phyloP scores from a whole-genome alignment of 2,888 invertebrate species.

The Ischnus inquisitorius region DNA sequence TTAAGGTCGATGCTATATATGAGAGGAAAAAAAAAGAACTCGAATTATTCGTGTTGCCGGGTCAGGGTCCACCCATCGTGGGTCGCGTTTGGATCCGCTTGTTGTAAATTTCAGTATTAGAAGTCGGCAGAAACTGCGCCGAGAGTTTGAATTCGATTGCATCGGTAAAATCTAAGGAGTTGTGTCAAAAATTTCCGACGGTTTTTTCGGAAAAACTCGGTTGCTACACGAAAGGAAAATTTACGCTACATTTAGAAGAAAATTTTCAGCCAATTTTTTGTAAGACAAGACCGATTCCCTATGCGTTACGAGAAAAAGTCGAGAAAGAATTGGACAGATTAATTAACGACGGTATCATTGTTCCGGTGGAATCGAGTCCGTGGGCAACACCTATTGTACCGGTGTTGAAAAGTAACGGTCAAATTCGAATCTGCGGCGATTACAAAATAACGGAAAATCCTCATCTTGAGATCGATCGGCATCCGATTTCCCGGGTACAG shows the following conservation, averaged over 20 bases:
- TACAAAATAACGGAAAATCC: slow-evolving; percentile 64
- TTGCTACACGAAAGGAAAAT: slow-evolving; percentile 32
- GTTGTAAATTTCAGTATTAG: neutral
- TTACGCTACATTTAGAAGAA: slow-evolving; percentile 34
- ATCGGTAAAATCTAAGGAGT: neutral
- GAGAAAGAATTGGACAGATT: slow-evolving; percentile 69
- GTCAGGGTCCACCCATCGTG: slow-evolving; percentile 55
- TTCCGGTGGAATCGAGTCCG: slow-evolving; percentile 67
- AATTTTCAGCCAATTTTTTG: slow-evolving; percentile 56
- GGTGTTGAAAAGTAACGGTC: slow-evolving; percentile 72
- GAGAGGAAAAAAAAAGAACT: neutral
- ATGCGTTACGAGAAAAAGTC: slow-evolving; percentile 69
- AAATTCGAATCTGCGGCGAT: slow-evolving; percentile 74
- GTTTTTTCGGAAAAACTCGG: slow-evolving; percentile 59
- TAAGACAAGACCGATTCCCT: slow-evolving; percentile 68
- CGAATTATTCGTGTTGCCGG: slow-evolving; percentile 61
- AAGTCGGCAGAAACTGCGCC: neutral
- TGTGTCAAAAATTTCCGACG: slow-evolving; percentile 10
- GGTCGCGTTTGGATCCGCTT: slow-evolving; percentile 46
- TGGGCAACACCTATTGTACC: slow-evolving; percentile 75
- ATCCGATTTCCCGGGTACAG: slow-evolving; percentile 64
- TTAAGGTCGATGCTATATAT: slow-evolving; percentile 3
- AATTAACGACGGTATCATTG: slow-evolving; percentile 64
- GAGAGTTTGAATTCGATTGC: neutral
- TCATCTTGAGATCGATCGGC: slow-evolving; percentile 41